These are phyloP conservation scores for Spondyliosoma cantharus DNA, from an alignment of 2,797 vertebrate genomes.

Conservation along the genomic window DNA sequence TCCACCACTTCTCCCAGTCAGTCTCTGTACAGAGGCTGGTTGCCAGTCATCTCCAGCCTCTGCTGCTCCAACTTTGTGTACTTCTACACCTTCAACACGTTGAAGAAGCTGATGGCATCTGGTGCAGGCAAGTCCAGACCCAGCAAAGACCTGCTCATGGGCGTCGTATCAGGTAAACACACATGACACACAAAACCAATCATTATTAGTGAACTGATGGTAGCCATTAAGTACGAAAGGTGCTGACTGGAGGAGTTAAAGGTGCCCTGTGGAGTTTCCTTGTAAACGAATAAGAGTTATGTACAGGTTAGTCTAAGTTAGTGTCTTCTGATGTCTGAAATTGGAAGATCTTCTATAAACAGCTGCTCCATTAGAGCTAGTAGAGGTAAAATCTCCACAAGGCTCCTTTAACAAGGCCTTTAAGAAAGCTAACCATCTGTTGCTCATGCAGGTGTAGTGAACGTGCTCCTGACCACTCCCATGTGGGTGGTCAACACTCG, in stretches of 20 bases:
- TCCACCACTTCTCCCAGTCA: conserved; percentile 67
- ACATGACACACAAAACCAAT: not conserved
- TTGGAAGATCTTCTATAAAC: not conserved
- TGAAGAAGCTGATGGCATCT: conserved; percentile 77
- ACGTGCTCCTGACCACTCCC: conserved; percentile 87
- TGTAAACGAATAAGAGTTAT: not conserved
- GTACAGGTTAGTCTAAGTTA: not conserved
- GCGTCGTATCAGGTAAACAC: conserved; percentile 82
- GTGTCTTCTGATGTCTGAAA: too few species aligned
- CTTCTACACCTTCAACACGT: conserved; percentile 88
- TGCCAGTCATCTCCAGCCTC: conserved; percentile 88
- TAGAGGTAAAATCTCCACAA: not conserved
- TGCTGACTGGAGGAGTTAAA: not conserved
- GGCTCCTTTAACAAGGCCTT: not conserved
- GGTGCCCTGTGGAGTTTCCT: not conserved
- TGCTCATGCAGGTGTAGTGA: conserved; percentile 81
- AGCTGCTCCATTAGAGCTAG: not conserved
- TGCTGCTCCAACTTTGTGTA: conserved; percentile 90
- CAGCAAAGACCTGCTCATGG: conserved; percentile 84
- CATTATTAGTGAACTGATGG: not conserved
- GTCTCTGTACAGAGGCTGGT: conserved; percentile 88
- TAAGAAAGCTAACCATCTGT: not conserved
- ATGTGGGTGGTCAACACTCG: conserved; percentile 91
- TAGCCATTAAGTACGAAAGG: not conserved
- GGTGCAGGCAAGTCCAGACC: conserved; percentile 70